Evolutionary conservation across 2,113 vertebrate genomes (phyloP).

Genomic region (Pluvianellus socialis): DNA sequence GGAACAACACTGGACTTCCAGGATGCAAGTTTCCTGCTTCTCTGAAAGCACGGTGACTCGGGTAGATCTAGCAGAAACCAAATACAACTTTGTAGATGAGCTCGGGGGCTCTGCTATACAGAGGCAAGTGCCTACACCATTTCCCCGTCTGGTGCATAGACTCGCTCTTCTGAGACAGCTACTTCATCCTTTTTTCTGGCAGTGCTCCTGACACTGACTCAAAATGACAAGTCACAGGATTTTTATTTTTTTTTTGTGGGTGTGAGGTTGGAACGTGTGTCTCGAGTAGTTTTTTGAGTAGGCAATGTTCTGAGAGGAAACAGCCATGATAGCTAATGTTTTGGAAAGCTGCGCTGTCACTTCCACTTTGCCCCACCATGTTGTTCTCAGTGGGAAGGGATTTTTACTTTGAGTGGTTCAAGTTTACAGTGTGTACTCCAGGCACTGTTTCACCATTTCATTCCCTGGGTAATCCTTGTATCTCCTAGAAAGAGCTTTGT

Average conservation of each 20-base stretch:
- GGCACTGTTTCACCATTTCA: neutral
- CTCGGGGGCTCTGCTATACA: neutral
- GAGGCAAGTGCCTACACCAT: neutral
- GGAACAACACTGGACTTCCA: neutral
- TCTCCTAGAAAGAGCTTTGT: conserved; percentile 57
- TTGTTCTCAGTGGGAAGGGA: neutral
- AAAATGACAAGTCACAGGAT: conserved; percentile 35
- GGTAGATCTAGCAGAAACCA: neutral
- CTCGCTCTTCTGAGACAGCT: conserved; percentile 30
- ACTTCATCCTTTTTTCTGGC: conserved; percentile 27
- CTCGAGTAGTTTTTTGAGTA: neutral
- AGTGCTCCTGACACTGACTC: conserved; percentile 42
- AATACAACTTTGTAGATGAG: neutral
- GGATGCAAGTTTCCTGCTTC: neutral
- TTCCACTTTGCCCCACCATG: neutral
- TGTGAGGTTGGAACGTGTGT: neutral
- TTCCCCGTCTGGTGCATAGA: neutral
- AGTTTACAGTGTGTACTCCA: neutral
- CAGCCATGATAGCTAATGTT: neutral
- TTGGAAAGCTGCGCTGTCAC: neutral
- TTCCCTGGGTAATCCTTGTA: conserved; percentile 40
- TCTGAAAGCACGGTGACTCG: neutral
- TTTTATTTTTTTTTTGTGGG: neutral
- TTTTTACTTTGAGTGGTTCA: neutral
- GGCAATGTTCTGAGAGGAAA: neutral